Conservation (phyloP, 2,888 invertebrate genomes). For the Stegophylla sp. region DNA sequence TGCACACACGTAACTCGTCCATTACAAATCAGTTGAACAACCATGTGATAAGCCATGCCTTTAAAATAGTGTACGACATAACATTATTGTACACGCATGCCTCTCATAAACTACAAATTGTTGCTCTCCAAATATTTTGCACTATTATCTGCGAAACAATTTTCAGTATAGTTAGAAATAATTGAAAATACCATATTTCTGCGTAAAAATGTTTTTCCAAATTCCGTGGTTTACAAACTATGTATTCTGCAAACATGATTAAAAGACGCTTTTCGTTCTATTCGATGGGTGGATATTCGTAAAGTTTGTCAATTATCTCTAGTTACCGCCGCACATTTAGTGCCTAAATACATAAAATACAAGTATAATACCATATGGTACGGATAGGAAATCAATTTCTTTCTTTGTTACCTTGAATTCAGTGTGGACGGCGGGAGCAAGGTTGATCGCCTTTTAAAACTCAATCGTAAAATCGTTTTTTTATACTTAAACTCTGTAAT, state of each 20-base stretch:
- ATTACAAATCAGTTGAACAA: constrained; percentile 39
- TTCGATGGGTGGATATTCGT: constrained; percentile 5
- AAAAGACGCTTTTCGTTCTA: neutral
- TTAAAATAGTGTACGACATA: neutral
- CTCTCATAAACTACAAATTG: neutral
- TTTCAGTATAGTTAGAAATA: neutral
- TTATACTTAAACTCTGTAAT: constrained; percentile 13
- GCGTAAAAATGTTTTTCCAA: constrained; percentile 1
- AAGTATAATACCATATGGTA: neutral
- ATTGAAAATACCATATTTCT: neutral
- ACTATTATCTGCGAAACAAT: neutral
- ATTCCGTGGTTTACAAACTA: neutral
- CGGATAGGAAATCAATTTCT: constrained; percentile 34
- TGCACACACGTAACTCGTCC: neutral
- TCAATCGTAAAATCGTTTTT: constrained; percentile 28
- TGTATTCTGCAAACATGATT: neutral
- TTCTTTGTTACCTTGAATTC: neutral
- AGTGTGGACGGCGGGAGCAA: neutral
- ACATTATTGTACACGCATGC: no score
- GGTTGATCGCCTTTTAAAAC: constrained; percentile 27
- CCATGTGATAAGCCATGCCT: neutral
- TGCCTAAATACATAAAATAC: constrained; percentile 17
- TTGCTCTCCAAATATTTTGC: neutral
- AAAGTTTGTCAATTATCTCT: neutral
- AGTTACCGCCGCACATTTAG: neutral